Conservation (phyloP, 2,113 vertebrate species). For the Tretioscincus oriximinensis region DNA sequence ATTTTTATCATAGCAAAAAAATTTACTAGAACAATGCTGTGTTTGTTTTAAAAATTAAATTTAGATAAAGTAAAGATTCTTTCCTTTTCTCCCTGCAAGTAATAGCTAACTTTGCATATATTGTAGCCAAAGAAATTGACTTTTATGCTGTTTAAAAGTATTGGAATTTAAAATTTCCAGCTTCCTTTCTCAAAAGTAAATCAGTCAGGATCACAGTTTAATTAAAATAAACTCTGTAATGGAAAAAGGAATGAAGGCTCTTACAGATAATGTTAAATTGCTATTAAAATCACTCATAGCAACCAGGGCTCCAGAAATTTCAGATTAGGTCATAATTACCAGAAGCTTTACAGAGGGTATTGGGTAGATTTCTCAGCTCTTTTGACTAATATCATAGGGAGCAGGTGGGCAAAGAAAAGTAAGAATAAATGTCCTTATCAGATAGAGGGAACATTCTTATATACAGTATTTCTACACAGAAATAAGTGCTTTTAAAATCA, state of each 20-base stretch:
- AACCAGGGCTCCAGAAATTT: slow-evolving; percentile 11
- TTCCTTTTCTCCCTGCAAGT: background rate
- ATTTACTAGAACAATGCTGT: background rate
- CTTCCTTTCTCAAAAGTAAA: slow-evolving; percentile 8
- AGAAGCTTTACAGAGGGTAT: slow-evolving; percentile 3
- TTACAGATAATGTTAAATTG: slow-evolving; percentile 31
- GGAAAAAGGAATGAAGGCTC: slow-evolving; percentile 28
- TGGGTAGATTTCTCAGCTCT: background rate
- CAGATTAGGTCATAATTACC: slow-evolving; percentile 18
- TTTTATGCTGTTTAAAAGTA: slow-evolving; percentile 10
- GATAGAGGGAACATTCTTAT: background rate
- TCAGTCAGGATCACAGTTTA: slow-evolving; percentile 25
- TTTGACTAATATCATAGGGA: background rate
- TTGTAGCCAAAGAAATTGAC: slow-evolving; percentile 1
- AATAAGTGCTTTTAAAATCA: background rate
- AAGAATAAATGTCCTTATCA: background rate
- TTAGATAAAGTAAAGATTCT: slow-evolving; percentile 8
- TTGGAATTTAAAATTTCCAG: slow-evolving; percentile 10
- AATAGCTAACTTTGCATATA: slow-evolving; percentile 14
- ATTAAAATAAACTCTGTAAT: slow-evolving; percentile 36
- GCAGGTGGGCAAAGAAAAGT: background rate
- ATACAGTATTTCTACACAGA: background rate
- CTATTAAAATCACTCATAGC: slow-evolving; percentile 10
- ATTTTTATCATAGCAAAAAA: background rate
- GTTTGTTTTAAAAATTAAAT: slow-evolving; percentile 24